phyloP scores from a whole-genome alignment of 2,888 invertebrate species.

The Liodrosophila aerea region DNA sequence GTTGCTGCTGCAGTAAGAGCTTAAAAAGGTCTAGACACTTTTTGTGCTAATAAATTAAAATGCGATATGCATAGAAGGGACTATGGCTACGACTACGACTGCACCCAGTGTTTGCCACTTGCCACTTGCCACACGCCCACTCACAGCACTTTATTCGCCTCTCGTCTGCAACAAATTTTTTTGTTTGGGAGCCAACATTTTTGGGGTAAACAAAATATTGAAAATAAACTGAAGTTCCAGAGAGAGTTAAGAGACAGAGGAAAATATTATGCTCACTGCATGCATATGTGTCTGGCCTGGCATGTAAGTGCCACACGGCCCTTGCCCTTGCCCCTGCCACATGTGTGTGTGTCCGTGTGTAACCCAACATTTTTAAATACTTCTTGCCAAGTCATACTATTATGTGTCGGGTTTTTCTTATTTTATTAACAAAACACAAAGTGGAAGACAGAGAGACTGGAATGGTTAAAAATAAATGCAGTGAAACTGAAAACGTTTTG shows the following conservation, averaged over 20 bases:
- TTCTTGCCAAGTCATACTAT: slow-evolving; percentile 69
- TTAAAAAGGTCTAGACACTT: slow-evolving; percentile 76
- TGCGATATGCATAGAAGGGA: slow-evolving; percentile 72
- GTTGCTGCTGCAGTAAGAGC: slow-evolving; percentile 50
- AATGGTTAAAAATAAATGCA: not conserved
- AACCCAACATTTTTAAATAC: slow-evolving; percentile 65
- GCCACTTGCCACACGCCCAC: slow-evolving; percentile 13
- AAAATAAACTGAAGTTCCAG: slow-evolving; percentile 57
- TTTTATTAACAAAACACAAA: slow-evolving; percentile 46
- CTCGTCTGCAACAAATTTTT: slow-evolving; percentile 61
- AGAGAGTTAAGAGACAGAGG: slow-evolving; percentile 1
- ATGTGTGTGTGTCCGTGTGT: too few relatives aligned
- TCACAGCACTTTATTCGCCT: slow-evolving; percentile 45
- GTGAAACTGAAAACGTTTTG: slow-evolving; percentile 48
- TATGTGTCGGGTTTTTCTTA: slow-evolving; percentile 31
- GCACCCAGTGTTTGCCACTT: slow-evolving; percentile 26
- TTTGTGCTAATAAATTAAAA: slow-evolving; percentile 78
- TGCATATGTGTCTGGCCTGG: slow-evolving; percentile 51
- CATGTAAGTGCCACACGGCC: slow-evolving; percentile 50
- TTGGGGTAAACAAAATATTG: slow-evolving; percentile 73
- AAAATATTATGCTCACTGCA: slow-evolving; percentile 13
- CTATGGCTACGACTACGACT: slow-evolving; percentile 5
- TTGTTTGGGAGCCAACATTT: slow-evolving; percentile 30
- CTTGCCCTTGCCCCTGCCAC: slow-evolving; percentile 9
- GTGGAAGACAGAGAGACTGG: not conserved